Base-by-base conservation (phyloP, 2,888 invertebrate genomes). In the Pedicia rivosa region DNA sequence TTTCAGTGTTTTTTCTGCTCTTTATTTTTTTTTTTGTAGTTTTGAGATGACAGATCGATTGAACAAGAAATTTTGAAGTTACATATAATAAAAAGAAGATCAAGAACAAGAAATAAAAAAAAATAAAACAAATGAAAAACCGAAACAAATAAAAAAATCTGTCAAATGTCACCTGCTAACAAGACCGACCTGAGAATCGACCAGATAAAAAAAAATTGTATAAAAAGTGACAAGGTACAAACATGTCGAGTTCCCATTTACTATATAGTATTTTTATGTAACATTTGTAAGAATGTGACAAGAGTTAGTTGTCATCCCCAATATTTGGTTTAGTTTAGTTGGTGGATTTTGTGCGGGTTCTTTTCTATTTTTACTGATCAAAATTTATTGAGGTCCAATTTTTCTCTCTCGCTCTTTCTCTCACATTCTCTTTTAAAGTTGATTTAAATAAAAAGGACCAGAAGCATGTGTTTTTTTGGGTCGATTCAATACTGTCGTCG, bases 101-200 rank as follows among this genome's bases (percentile, higher is more conserved):
- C n/a, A n/a, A n/a, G n/a, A n/a, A n/a, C n/a, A n/a, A n/a, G n/a
- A n/a, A n/a, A n/a, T n/a, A n/a, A n/a, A n/a, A n/a, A 20, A 20
- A 20, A 20, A 20, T 20, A 20, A 20, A 20, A 20, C 8, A 20
- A 20, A 13, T 20, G 20, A 32, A 32, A 20, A 17, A 32, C 20
- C 5, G 20, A 20, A 32, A 19, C 19, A 32, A 22, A 32, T 9
- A 33, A 27, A 28, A 29, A 38, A 38, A 34, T 29, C 17, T 29
- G 34, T 38, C 34, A 34, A 38, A 34, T 25, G 31, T 38, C 38
- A 34, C 34, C 38, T 34, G 38, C 34, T 38, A 7, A 20, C 20
- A 28, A 27, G 12, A 17, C 10, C 27, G 13, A 16, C n/a, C 20
- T 16, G n/a, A 24, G 36, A 16, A 16, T 10, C 19, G 35, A 27